Percentiles rank a stretch among this genome's conserved stretches.
phyloP scores from a whole-genome alignment of 2,113 vertebrate genomes.

The Camelus dromedarius region DNA sequence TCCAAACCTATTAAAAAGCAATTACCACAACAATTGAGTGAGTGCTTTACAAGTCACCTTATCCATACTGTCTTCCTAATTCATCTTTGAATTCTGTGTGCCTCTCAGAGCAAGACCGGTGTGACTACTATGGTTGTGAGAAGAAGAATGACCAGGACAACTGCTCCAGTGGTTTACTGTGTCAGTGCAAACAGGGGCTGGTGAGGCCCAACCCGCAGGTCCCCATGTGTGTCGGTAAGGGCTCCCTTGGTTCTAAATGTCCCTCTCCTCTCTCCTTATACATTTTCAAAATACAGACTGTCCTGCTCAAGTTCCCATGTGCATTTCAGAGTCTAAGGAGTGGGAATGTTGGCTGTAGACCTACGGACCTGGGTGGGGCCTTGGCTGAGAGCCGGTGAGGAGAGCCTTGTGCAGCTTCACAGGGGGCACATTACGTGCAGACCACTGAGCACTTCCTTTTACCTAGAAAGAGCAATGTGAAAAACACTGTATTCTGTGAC shows the following conservation, averaged over 20 bases:
- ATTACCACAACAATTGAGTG: neutral
- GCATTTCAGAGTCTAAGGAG: neutral
- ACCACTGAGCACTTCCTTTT: neutral
- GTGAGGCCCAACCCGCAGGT: neutral
- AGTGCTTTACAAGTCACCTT: neutral
- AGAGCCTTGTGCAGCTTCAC: neutral
- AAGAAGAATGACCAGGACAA: fast-evolving
- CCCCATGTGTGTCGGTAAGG: constrained; percentile 57
- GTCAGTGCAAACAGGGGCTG: neutral
- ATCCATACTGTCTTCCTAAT: neutral
- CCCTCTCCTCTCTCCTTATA: neutral
- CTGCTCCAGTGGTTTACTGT: neutral
- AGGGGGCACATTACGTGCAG: fast-evolving
- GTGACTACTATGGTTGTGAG: constrained; percentile 30
- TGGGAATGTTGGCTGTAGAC: neutral
- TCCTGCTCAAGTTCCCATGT: neutral
- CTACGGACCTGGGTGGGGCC: too few relatives aligned
- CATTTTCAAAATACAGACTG: neutral
- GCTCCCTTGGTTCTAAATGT: neutral
- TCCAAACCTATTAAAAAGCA: neutral
- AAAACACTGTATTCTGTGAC: neutral
- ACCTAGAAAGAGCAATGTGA: neutral
- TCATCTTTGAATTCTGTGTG: neutral
- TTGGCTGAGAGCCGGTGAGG: neutral
- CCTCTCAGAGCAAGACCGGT: fast-evolving